phyloP scores from a whole-genome alignment of 2,113 vertebrate genomes.

The Lepus americanus region DNA sequence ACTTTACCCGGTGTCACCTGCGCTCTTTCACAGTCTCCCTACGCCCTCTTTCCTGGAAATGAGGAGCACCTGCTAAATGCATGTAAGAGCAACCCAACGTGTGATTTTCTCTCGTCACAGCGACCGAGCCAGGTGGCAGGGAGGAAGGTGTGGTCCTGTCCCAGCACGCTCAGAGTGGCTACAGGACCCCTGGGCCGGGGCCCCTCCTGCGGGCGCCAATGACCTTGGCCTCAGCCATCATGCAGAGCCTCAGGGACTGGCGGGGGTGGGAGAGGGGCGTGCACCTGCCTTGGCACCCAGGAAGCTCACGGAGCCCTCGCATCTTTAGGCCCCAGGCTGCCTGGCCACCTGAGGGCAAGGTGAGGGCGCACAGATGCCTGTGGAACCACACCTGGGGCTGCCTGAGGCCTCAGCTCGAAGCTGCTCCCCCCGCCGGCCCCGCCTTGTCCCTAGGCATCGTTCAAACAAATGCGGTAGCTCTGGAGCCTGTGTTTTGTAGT shows the following conservation, averaged over 20 bases:
- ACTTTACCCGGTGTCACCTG: background rate
- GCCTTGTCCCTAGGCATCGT: no score
- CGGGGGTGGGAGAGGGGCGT: background rate
- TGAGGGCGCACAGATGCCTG: rapidly evolving
- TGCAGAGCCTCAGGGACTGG: background rate
- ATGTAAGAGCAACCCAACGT: no score
- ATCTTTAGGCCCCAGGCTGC: background rate
- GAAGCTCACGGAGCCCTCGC: rapidly evolving
- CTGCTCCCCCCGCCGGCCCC: no score
- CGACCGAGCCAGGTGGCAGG: background rate
- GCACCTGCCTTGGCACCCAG: no score
- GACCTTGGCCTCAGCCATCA: no score
- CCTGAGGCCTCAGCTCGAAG: no score
- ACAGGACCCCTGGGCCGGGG: no score
- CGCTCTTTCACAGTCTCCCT: no score
- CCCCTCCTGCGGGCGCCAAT: background rate
- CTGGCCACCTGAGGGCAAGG: no score
- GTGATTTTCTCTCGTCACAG: background rate
- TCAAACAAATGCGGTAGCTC: rapidly evolving
- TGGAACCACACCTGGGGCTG: background rate
- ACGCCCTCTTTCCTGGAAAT: background rate
- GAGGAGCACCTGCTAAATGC: background rate
- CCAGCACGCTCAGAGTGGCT: background rate
- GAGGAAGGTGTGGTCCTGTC: background rate
- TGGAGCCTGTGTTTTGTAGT: background rate